Evolutionary conservation across 2,797 vertebrate genomes (phyloP).

Genomic region (Cuculus canorus): DNA sequence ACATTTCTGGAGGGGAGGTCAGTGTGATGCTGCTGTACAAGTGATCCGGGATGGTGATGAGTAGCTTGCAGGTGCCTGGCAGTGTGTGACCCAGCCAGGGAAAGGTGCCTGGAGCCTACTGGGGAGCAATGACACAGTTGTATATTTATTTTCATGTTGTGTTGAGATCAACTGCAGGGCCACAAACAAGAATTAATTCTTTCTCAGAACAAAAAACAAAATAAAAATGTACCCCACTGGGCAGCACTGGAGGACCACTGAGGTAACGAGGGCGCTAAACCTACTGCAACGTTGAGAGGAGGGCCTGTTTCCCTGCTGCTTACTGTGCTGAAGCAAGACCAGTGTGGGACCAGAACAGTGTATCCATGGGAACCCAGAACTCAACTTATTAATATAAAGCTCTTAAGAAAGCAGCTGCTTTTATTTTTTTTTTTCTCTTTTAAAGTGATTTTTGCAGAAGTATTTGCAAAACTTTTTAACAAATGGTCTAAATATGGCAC

Average conservation of each 20-base stretch:
- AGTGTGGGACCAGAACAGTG: not conserved
- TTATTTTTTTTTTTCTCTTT: not conserved
- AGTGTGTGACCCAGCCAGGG: not conserved
- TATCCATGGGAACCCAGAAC: constrained; percentile 10
- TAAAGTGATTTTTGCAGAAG: not conserved
- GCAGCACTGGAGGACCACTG: not conserved
- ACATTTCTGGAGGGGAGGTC: not conserved
- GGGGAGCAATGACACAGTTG: not conserved
- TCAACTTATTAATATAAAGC: not conserved
- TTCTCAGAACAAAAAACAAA: not conserved
- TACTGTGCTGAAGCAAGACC: not conserved
- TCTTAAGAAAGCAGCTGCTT: not conserved
- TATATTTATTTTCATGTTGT: not conserved
- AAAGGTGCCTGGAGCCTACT: not conserved
- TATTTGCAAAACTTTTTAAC: not conserved
- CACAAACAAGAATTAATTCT: not conserved
- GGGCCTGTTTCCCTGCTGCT: not conserved
- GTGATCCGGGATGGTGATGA: not conserved
- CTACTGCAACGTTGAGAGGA: not conserved
- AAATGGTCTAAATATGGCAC: not conserved
- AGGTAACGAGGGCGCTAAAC: constrained; percentile 6
- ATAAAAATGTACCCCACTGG: not conserved
- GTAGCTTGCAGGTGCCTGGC: not conserved
- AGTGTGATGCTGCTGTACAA: not conserved
- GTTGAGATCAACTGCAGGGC: not conserved